Evolutionary conservation across 2,888 invertebrate species (phyloP).

Genomic region (Hirtodrosophila trivittata): DNA sequence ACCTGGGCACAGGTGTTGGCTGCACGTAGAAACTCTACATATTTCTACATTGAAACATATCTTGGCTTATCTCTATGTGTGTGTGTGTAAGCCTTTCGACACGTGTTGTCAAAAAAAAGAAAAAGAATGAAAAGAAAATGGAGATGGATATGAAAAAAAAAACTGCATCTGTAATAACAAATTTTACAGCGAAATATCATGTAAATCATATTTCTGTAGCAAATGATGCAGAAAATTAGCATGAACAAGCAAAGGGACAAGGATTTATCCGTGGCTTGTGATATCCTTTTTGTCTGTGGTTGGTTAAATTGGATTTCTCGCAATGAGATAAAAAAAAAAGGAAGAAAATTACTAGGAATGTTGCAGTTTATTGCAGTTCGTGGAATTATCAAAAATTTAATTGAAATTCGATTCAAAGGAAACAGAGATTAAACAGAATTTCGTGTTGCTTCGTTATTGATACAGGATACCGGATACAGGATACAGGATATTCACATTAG

Average conservation of each 20-base stretch:
- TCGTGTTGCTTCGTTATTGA: no score
- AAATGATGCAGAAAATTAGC: conserved; percentile 17
- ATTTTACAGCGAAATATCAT: conserved; percentile 12
- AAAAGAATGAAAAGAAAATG: not conserved
- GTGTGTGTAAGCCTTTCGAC: conserved; percentile 5
- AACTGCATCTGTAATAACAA: conserved; percentile 24
- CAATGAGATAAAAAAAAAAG: no score
- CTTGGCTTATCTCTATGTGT: not conserved
- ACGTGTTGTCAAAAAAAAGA: conserved; percentile 8
- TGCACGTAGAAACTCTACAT: not conserved
- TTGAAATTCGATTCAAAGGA: no score
- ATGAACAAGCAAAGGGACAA: conserved; percentile 4
- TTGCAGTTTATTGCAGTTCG: no score
- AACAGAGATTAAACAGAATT: no score
- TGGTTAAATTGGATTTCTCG: no score
- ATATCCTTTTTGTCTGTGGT: no score
- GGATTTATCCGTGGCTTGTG: conserved; percentile 9
- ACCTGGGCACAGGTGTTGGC: conserved; percentile 26
- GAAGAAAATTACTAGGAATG: no score
- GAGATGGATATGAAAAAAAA: not conserved
- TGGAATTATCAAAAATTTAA: no score
- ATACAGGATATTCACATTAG: no score
- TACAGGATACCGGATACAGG: no score
- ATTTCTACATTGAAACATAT: not conserved
- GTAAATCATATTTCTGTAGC: conserved; percentile 11